These are phyloP conservation scores for Drosophila sordidula DNA, from an alignment of 2,888 invertebrate genomes.

Conservation along the genomic window DNA sequence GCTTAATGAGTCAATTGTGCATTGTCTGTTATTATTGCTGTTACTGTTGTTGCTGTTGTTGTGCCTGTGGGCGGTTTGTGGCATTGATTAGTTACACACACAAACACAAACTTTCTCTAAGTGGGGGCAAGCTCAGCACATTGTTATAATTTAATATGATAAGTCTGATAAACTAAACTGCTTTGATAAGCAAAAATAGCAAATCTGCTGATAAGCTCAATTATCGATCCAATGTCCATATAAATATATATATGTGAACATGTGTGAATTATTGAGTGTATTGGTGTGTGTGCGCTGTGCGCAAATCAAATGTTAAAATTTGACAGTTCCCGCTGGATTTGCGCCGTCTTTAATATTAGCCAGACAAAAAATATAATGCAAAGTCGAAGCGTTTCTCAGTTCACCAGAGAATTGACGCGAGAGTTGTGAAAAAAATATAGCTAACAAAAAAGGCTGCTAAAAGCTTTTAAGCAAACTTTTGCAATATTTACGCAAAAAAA, in stretches of 20 bases:
- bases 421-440: slow-evolving; percentile 15
- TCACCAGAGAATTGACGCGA: slow-evolving; percentile 41
- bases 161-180: slow-evolving; percentile 68
- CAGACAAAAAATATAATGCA: slow-evolving; percentile 35
- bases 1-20: slow-evolving; percentile 81
- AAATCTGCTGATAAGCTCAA: slow-evolving; percentile 73
- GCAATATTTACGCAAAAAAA: slow-evolving; percentile 63
- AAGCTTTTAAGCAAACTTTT: slow-evolving; percentile 77
- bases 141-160: slow-evolving; percentile 75
- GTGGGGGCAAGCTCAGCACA: slow-evolving; percentile 46
- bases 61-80: slow-evolving; percentile 59
- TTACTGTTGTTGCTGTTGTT: slow-evolving; percentile 25
- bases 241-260: background rate
- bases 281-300: background rate
- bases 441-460: slow-evolving; percentile 54
- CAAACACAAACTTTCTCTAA: slow-evolving; percentile 10
- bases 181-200: slow-evolving; percentile 71
- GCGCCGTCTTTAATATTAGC: slow-evolving; percentile 43
- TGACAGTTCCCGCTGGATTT: slow-evolving; percentile 57
- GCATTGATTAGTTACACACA: slow-evolving; percentile 67
- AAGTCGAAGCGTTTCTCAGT: slow-evolving; percentile 49
- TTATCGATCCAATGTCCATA: slow-evolving; percentile 64
- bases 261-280: slow-evolving; percentile 1
- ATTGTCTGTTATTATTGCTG: slow-evolving; percentile 44
- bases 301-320: slow-evolving; percentile 50